Conservation (phyloP, 2,113 vertebrate genomes). For the Bungarus multicinctus region DNA sequence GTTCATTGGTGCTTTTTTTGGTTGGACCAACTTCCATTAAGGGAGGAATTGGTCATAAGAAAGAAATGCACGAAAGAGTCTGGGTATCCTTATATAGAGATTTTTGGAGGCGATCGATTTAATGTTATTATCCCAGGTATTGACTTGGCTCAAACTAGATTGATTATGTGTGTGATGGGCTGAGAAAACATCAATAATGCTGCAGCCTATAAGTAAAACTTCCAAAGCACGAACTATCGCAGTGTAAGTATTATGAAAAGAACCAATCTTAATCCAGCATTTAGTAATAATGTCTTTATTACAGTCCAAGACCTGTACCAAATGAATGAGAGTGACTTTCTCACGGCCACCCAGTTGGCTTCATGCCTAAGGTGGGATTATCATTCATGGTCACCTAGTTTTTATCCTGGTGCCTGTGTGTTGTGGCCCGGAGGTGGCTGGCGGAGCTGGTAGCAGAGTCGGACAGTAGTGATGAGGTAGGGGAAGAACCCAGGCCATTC, state of each 20-base stretch:
- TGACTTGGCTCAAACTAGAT: background rate
- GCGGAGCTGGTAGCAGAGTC: too few species aligned
- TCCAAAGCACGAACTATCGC: background rate
- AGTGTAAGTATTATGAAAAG: background rate
- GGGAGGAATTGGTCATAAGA: background rate
- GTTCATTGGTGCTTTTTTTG: background rate
- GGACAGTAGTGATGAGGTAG: too few species aligned
- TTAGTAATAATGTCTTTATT: background rate
- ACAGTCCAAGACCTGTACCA: background rate
- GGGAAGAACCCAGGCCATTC: too few species aligned
- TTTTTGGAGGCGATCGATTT: constrained; percentile 39
- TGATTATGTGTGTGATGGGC: background rate
- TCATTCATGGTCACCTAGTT: background rate
- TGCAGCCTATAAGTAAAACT: background rate
- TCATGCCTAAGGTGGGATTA: background rate
- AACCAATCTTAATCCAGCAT: background rate
- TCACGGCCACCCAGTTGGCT: background rate
- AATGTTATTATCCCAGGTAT: constrained; percentile 22
- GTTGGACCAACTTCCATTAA: background rate
- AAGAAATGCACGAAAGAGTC: constrained; percentile 30
- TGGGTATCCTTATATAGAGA: constrained; percentile 7
- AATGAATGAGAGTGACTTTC: background rate
- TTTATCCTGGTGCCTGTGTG: background rate
- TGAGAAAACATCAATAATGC: background rate
- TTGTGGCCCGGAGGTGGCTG: too few species aligned